Evolutionary conservation across 2,888 invertebrate species (phyloP), one percentile per base, ranked within the genome.

Genomic region (Chloroclystis v-ata): DNA sequence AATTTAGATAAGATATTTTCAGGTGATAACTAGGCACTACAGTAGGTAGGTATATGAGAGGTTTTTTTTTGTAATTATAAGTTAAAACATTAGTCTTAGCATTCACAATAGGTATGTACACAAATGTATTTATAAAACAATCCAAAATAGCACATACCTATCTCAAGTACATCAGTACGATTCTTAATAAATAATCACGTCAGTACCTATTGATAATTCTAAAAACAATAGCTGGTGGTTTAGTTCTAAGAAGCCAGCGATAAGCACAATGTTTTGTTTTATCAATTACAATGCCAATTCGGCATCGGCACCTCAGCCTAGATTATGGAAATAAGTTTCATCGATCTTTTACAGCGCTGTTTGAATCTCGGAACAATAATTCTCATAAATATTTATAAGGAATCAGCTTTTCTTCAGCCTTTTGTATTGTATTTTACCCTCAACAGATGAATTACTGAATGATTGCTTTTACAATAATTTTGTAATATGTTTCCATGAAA

Each of bases 301-400:
- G 30, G 30, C 37, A 12, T 20, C 26, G 9, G 14, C 29, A 32
- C 29, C 13, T 46, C 38, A 28, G 37, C 29, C 29, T 37, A 20
- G 26, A 43, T 50, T 50, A 47, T 50, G 26, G 37, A 43, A 46
- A 46, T 35, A 26, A 43, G 30, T 12, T 28, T 13, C n/a, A 49
- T 45, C 38, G 30, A 42, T 46, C 46, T 43, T 10, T 29, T 43
- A 43, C 50, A 30, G 38, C 13, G 42, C 30, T 38, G 52, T 56
- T 56, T 53, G 53, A 56, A 56, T 53, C 44, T 33, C 56, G 49
- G 49, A 56, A 56, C 56, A 58, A 59, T 56, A 52, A 49, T n/a
- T 47, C 48, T 54, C 32, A 53, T 59, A 54, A 54, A 59, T 59
- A 59, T 59, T 51, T 53, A 54, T 49, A 28, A 12, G 11, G 40